Conservation (phyloP, 1,140 invertebrate genomes). For the Heliothis virescens region DNA sequence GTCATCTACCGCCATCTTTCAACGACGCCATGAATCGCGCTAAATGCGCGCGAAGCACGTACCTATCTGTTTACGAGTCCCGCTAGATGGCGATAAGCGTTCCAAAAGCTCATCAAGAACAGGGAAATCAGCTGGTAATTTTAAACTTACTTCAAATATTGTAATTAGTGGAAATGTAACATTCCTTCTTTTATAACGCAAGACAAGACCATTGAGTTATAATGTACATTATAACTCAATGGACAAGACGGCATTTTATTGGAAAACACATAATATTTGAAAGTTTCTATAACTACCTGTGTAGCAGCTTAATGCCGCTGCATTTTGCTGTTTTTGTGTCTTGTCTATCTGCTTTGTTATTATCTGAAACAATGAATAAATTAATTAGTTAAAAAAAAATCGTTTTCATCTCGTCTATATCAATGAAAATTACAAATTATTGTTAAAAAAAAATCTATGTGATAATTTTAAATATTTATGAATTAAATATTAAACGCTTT, state of each 20-base stretch:
- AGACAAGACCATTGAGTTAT: no score
- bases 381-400: no score
- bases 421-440: not conserved
- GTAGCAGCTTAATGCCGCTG: conserved; percentile 83
- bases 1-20: conserved; percentile 69
- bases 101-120: not conserved
- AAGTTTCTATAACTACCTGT: conserved; percentile 59
- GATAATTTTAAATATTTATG: not conserved
- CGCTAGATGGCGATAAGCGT: conserved; percentile 66
- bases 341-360: conserved; percentile 51
- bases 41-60: conserved; percentile 39
- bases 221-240: no score
- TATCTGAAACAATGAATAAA: conserved; percentile 72
- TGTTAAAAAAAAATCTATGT: not conserved
- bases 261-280: not conserved
- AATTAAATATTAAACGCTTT: not conserved
- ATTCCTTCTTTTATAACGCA: not conserved
- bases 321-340: conserved; percentile 66
- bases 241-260: not conserved
- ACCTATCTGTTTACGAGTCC: conserved; percentile 64
- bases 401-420: no score
- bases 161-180: no score
- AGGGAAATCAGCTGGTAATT: not conserved
- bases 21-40: conserved; percentile 39
- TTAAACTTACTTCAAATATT: not conserved